Conservation (phyloP, 30 jellyfish, hydroid and myxozoan species). For the Turritopsis dohrnii region DNA sequence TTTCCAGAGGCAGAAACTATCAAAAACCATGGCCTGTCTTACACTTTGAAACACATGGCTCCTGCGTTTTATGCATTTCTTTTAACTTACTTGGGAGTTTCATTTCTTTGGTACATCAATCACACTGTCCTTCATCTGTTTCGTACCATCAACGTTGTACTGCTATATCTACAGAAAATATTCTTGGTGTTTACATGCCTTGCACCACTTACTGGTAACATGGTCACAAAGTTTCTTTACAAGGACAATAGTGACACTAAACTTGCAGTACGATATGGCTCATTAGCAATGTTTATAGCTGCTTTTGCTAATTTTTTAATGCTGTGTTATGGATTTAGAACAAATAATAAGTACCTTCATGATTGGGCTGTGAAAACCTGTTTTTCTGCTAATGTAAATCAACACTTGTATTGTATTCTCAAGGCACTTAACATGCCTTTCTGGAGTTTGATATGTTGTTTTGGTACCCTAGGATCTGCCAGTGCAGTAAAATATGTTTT, state of each 20-base stretch:
- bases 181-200: slow-evolving; percentile 25
- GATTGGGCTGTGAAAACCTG: slow-evolving; percentile 20
- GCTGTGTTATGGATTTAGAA: slow-evolving; percentile 13
- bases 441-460: slow-evolving; percentile 20
- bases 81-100: slow-evolving; percentile 16
- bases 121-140: slow-evolving; percentile 34
- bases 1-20: slow-evolving; percentile 17
- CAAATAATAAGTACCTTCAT: background rate
- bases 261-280: slow-evolving; percentile 24
- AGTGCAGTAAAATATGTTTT: background rate
- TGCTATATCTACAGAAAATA: slow-evolving; percentile 26
- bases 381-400: background rate
- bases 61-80: slow-evolving; percentile 10
- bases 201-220: slow-evolving; percentile 26
- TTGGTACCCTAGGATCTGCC: slow-evolving; percentile 29
- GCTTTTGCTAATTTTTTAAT: slow-evolving; percentile 19
- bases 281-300: slow-evolving; percentile 15
- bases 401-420: background rate
- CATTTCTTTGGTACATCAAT: slow-evolving; percentile 29
- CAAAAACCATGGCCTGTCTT: background rate
- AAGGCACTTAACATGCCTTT: slow-evolving; percentile 29
- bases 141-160: slow-evolving; percentile 23
- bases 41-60: slow-evolving; percentile 22
- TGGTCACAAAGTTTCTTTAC: background rate
- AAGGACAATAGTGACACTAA: slow-evolving; percentile 4